Evolutionary conservation across 2,113 vertebrate species (phyloP).

Genomic region (Chaetodon auriga): DNA sequence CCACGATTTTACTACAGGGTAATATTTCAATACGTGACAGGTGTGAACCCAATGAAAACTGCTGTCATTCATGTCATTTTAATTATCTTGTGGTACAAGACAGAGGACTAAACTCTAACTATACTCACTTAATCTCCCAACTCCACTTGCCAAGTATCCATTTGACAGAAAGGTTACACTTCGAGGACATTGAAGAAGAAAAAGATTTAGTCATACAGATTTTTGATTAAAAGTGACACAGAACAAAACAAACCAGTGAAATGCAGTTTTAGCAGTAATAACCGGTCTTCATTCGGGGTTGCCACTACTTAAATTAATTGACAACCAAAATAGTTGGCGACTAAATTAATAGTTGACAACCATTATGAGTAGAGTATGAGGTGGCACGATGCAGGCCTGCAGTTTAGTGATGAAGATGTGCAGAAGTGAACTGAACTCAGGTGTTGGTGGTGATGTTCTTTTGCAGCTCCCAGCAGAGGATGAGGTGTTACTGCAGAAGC

Average conservation of each 20-base stretch:
- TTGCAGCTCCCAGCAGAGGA: constrained; percentile 95
- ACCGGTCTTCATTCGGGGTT: rapidly evolving
- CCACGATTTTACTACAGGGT: constrained; percentile 98
- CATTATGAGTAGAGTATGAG: not conserved
- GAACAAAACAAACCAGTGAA: too few species aligned
- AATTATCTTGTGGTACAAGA: not conserved
- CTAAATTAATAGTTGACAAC: too few species aligned
- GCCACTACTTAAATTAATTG: too few species aligned
- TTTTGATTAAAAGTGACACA: not conserved
- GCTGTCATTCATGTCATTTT: not conserved
- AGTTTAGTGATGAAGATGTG: not conserved
- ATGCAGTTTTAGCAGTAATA: not conserved
- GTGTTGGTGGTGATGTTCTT: not conserved
- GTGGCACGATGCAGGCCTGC: not conserved
- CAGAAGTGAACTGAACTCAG: not conserved
- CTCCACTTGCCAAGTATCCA: not conserved
- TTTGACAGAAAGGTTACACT: not conserved
- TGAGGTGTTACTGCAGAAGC: constrained; percentile 95
- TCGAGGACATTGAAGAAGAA: not conserved
- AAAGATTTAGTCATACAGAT: not conserved
- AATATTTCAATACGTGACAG: not conserved
- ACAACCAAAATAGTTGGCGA: too few species aligned
- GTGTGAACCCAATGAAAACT: not conserved
- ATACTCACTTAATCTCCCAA: too few species aligned
- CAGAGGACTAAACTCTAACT: too few species aligned